Base-by-base conservation (phyloP, 2,797 vertebrate species). In the Pseudochirops corinnae region DNA sequence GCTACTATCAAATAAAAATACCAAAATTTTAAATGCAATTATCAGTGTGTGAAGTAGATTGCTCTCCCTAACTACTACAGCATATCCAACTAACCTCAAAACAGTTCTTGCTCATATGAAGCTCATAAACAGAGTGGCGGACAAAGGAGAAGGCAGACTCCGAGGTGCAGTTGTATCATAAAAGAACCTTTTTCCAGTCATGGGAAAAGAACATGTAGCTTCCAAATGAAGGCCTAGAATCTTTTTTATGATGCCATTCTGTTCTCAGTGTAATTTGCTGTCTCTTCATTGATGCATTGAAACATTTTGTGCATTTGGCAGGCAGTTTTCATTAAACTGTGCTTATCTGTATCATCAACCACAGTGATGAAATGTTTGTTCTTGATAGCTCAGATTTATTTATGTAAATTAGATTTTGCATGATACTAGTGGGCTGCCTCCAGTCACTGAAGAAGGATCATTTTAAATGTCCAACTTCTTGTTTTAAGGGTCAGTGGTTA, bases 401-500 rank as follows among this genome's bases (percentile, higher is more conserved):
- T 53, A 56, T 90, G 24, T 93, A 55, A 91, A 56, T 93, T 67
- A 28, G 46, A 0, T 67, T 90, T 82, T 62, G 29, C 10, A 16
- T 50, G 29, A 60, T 92, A 11, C 58, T 39, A 16, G 10, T 57
- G 55, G 29, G 90, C 94, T 82, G 62, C 82, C 92, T n/a, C 3
- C 90, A 93, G 92, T 94, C 56, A 93, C 39, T 93, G 55, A 92
- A 95, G 93, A 95, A 90, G 24, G 90, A 46, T 90, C 50, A 4
- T 55, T 57, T 11, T 55, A 18, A 91, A 92, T 56, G 14, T 50
- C 55, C 94, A 92, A 39, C 11, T 94, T 91, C 21, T 11, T 97
- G 97, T 95, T 96, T 82, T 33, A 95, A 97, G 39, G 91, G 56
- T 52, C 92, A n/a, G 1, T 55, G 11, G 95, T 96, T 92, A 53